Evolutionary conservation across 1,140 invertebrate species (phyloP), one percentile per base, ranked within the genome.

Genomic region (Megathymus violae): DNA sequence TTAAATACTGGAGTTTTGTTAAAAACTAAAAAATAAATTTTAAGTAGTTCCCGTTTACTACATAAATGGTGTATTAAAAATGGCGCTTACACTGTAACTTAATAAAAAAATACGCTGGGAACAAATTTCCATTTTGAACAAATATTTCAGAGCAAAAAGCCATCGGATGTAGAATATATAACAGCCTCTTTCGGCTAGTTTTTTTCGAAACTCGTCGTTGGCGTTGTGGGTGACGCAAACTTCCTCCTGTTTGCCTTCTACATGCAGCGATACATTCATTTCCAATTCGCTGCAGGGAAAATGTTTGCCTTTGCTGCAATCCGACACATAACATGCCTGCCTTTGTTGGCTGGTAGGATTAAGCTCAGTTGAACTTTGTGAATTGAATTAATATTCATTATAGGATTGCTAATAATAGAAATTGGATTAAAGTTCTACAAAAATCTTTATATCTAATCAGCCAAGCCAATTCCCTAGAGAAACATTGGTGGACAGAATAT

Each of bases 201-300:
- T 31, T 31, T 31, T 9, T 31, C 27, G 27, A 31, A 31, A 31
- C 27, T 31, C 9, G 27, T 31, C 27, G 27, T 4, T 9, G 9
- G 27, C 9, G 19, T 11, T 46, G 17, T 7, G 22, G 43, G 19
- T 31, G 27, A 31, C 22, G 44, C 43, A 6, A 46, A 22, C 44
- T 47, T 27, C 19, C 11, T n/a, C 41, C 6, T 43, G 17, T 47
- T 27, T 25, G 44, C 44, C 11, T 47, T 46, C 43, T 19, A 47
- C 44, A 47, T 47, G 43, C 43, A 16, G 13, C 44, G 25, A 47
- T 25, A 46, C 44, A 47, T 47, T 47, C 44, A 10, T 47, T 47
- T 47, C 44, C 44, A 27, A 47, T 47, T 47, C 44, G 22, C 44
- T 47, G 13, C 27, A 31, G 27, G 27, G 44, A 25, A 25, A 47